These are phyloP conservation scores for Peromyscus aztecus DNA, from an alignment of 2,797 vertebrate genomes.

Conservation along the genomic window DNA sequence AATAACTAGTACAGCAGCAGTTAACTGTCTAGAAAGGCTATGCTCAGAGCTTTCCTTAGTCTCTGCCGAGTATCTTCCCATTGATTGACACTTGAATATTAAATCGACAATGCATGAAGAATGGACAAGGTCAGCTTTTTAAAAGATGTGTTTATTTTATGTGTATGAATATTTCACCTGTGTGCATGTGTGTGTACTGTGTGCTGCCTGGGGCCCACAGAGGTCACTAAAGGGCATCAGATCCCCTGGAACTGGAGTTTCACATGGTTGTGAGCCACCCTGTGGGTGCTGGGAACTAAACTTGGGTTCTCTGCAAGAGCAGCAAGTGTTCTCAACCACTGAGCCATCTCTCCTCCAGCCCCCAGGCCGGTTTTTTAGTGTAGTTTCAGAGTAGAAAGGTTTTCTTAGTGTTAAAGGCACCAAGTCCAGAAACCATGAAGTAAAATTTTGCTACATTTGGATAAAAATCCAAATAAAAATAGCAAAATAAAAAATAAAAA, in stretches of 20 bases:
- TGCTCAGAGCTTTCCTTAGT: background rate
- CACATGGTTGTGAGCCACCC: background rate
- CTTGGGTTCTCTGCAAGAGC: background rate
- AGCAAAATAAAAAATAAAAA: background rate
- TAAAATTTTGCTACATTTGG: slow-evolving; percentile 25
- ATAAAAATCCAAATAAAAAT: background rate
- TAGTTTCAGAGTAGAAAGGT: slow-evolving; percentile 15
- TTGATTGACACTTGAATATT: slow-evolving; percentile 10
- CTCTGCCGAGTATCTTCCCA: background rate
- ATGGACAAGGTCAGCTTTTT: background rate
- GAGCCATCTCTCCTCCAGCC: no score
- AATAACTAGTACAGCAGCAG: background rate
- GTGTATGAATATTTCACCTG: background rate
- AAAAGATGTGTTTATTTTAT: background rate
- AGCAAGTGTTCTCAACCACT: background rate
- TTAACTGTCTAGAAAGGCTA: background rate
- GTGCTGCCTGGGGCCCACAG: background rate
- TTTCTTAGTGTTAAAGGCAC: slow-evolving; percentile 33
- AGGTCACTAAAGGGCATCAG: background rate
- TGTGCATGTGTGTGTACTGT: background rate
- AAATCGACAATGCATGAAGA: slow-evolving; percentile 38
- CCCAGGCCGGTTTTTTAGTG: background rate
- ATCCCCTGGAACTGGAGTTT: background rate
- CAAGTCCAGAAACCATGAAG: slow-evolving; percentile 24
- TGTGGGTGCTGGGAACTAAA: background rate